These are phyloP conservation scores for Drosophila ananassae DNA, from an alignment of 1,140 invertebrate genomes.

Conservation along the genomic window DNA sequence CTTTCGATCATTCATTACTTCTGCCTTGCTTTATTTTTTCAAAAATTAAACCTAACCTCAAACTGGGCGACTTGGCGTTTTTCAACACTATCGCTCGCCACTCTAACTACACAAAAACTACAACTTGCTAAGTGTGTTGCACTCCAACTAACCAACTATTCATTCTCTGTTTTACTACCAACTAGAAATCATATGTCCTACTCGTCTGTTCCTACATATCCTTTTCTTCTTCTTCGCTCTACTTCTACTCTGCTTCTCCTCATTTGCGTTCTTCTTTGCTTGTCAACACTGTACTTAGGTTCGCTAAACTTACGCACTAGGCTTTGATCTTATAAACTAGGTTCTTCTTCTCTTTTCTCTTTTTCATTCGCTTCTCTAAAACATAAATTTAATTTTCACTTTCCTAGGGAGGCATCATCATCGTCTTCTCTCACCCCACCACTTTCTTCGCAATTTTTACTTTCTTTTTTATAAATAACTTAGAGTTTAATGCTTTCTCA, in stretches of 20 bases:
- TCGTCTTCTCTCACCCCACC: neutral
- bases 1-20: constrained; percentile 1
- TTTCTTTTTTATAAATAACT: constrained; percentile 54
- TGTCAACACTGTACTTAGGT: constrained; percentile 65
- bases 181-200: constrained; percentile 67
- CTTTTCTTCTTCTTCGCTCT: constrained; percentile 2
- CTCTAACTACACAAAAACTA: constrained; percentile 74
- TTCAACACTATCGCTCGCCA: constrained; percentile 39
- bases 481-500: constrained; percentile 59
- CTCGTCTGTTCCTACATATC: constrained; percentile 33
- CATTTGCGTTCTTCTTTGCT: constrained; percentile 27
- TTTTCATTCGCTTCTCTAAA: constrained; percentile 36
- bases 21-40: constrained; percentile 5
- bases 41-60: constrained; percentile 63
- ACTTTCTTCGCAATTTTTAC: constrained; percentile 2
- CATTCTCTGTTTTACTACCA: constrained; percentile 51
- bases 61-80: constrained; percentile 38
- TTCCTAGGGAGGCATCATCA: constrained; percentile 21
- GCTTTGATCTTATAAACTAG: constrained; percentile 74
- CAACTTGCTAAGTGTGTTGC: constrained; percentile 49
- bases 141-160: constrained; percentile 55
- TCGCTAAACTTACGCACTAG: constrained; percentile 66
- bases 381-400: constrained; percentile 52
- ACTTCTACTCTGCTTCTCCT: constrained; percentile 6
- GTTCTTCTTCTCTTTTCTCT: constrained; percentile 34